Evolutionary conservation across 2,888 invertebrate species (phyloP), one percentile per base, ranked within the genome.

Genomic region (Barypeithes pellucidus): DNA sequence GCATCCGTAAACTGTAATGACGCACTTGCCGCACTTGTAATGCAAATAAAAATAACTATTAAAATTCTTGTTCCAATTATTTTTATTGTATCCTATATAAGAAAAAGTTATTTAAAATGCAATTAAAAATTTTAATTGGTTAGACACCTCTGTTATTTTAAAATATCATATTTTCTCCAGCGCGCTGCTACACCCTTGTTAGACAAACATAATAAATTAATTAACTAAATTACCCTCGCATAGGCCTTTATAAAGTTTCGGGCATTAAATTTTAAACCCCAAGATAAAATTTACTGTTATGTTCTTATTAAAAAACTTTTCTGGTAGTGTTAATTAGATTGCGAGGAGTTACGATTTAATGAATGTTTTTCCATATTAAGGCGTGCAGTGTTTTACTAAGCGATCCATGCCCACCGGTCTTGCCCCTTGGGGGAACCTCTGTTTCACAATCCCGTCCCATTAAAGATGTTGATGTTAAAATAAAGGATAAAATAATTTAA

Each of bases 251-350:
- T 43, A 29, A 59, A 57, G 22, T 41, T 57, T 59, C 60, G 43
- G 59, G 36, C 59, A 47, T 70, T 47, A 70, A 70, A 66, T 60
- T 71, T 71, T 45, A 71, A 71, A 47, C 62, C 36, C 36, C 61
- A 36, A 66, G 65, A 59, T 61, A 61, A 62, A 72, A 72, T 72
- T 72, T 67, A 72, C 67, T 62, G 67, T 67, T 72, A 72, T 52
- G 66, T 65, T 70, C 61, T 72, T 72, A 72, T 67, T 72, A 67
- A 72, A 72, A 72, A 67, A 67, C 43, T 72, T 72, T 62, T 41
- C 36, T 36, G 43, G 36, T 65, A 47, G 70, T 65, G 63, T 65
- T 70, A 70, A 70, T 70, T 70, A 70, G 59, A 62, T 69, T 62
- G 69, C 24, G 29, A 24, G 36, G 54, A 20, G 54, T 47, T 61